Conservation (phyloP, 1,140 invertebrate genomes). For the Luehdorfia chinensis region DNA sequence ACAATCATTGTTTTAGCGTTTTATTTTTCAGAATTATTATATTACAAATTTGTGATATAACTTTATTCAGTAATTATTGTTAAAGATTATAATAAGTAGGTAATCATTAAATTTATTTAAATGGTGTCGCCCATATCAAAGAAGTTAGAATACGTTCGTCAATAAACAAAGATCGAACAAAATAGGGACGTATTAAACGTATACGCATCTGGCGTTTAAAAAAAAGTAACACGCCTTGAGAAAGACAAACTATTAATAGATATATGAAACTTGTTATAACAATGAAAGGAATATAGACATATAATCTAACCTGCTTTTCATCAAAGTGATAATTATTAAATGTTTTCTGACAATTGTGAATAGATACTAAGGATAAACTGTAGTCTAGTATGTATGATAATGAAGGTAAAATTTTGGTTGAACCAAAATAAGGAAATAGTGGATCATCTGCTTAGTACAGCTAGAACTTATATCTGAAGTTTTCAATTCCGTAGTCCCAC, state of each 20-base stretch:
- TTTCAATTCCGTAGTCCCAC: constrained; percentile 9
- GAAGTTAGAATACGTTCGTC: too few species aligned
- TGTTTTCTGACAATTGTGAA: constrained; percentile 4
- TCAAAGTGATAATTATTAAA: too few species aligned
- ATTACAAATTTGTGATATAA: constrained; percentile 12
- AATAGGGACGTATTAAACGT: too few species aligned
- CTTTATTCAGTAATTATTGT: constrained; percentile 4
- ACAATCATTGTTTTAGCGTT: too few species aligned
- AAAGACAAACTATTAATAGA: not conserved
- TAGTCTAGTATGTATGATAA: not conserved
- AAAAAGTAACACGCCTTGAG: not conserved
- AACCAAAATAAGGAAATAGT: constrained; percentile 5
- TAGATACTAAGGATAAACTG: not conserved
- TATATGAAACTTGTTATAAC: not conserved
- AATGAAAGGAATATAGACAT: too few species aligned
- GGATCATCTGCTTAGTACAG: constrained; percentile 9
- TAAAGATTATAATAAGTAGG: not conserved
- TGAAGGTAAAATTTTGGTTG: not conserved
- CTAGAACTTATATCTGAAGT: constrained; percentile 1
- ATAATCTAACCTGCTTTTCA: too few species aligned
- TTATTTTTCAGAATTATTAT: too few species aligned
- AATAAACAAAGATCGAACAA: too few species aligned
- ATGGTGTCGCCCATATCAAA: too few species aligned
- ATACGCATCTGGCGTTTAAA: too few species aligned
- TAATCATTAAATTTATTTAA: too few species aligned